phyloP scores from a whole-genome alignment of 2,888 invertebrate species.

The Mimumesa dahlbomi region DNA sequence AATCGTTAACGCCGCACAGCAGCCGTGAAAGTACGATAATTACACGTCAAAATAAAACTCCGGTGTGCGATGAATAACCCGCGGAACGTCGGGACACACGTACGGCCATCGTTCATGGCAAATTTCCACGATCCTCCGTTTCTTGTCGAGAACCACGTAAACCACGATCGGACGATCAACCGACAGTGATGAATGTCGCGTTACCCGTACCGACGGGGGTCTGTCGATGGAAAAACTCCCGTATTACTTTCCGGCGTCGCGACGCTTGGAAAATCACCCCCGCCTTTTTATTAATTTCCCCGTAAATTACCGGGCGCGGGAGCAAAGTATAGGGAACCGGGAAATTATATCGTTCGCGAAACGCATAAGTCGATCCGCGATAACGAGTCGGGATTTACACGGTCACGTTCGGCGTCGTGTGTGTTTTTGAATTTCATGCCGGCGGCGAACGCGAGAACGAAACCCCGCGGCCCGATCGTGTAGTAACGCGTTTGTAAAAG shows the following conservation, averaged over 20 bases:
- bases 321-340: not conserved
- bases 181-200: slow-evolving; percentile 60
- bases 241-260: slow-evolving; percentile 21
- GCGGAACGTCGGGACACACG: slow-evolving; percentile 4
- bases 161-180: slow-evolving; percentile 51
- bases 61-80: slow-evolving; percentile 3
- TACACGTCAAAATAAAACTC: slow-evolving; percentile 3
- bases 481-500: slow-evolving; percentile 20
- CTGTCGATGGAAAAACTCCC: slow-evolving; percentile 45
- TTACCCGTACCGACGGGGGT: slow-evolving; percentile 30
- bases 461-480: slow-evolving; percentile 14
- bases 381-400: slow-evolving; percentile 5
- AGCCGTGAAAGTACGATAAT: slow-evolving; percentile 20
- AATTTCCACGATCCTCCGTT: slow-evolving; percentile 51
- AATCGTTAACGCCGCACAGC: too few species aligned
- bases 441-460: slow-evolving; percentile 6
- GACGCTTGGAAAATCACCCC: not conserved
- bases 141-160: slow-evolving; percentile 54
- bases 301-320: slow-evolving; percentile 9
- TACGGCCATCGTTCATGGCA: slow-evolving; percentile 25
- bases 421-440: slow-evolving; percentile 9
- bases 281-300: slow-evolving; percentile 17
- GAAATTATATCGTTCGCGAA: not conserved
- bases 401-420: not conserved
- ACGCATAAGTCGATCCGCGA: not conserved